Evolutionary conservation across 2,888 invertebrate species (phyloP).

Genomic region (Sarcophaga subvicina): DNA sequence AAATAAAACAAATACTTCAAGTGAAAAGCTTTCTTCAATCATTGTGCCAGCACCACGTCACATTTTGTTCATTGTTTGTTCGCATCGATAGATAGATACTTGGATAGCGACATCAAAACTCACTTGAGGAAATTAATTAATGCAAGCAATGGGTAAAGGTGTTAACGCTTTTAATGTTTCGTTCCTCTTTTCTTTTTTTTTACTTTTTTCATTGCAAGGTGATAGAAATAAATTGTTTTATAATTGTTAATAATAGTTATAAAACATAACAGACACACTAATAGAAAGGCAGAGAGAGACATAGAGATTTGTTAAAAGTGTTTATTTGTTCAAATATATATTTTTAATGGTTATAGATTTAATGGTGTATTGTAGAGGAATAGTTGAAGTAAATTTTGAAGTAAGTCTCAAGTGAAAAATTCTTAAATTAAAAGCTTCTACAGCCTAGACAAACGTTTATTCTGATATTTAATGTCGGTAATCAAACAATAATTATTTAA

Average conservation of each 20-base stretch:
- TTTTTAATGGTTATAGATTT: neutral
- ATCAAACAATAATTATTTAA: no score
- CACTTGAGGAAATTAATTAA: conserved; percentile 70
- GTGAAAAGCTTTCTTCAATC: conserved; percentile 55
- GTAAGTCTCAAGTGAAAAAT: no score
- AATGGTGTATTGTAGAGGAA: no score
- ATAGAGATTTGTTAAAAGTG: neutral
- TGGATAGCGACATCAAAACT: neutral
- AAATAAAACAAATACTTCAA: conserved; percentile 15
- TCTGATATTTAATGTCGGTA: no score
- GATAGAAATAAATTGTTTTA: conserved; percentile 64
- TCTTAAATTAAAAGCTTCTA: no score
- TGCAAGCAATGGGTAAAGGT: conserved; percentile 68
- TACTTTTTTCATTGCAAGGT: conserved; percentile 26
- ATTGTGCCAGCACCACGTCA: neutral
- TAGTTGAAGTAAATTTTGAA: no score
- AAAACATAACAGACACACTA: neutral
- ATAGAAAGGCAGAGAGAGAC: neutral
- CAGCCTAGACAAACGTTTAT: no score
- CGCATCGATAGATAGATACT: neutral
- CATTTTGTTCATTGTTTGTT: neutral
- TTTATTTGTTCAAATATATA: neutral
- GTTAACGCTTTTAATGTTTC: conserved; percentile 69
- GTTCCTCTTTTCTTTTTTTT: no score
- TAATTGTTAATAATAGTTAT: conserved; percentile 37